Evolutionary conservation across 2,113 vertebrate species (phyloP).

Genomic region (Aplodontia rufa): DNA sequence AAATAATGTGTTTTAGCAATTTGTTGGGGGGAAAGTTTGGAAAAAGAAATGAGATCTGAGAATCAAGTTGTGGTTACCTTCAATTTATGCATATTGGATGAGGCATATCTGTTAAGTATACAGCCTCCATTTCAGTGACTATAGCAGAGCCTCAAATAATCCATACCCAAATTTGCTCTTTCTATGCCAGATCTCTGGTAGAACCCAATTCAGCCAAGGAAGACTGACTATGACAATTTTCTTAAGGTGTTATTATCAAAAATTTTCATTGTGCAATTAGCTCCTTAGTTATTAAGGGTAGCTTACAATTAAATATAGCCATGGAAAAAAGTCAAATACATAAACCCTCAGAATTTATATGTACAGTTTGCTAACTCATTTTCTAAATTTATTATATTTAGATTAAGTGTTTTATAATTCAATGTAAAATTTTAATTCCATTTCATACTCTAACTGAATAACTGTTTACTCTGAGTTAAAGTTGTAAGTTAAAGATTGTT

Average conservation of each 20-base stretch:
- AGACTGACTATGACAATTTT: neutral
- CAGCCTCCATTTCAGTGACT: neutral
- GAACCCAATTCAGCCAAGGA: neutral
- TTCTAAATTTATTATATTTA: neutral
- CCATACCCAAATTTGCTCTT: neutral
- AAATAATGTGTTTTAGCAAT: neutral
- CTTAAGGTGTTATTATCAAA: neutral
- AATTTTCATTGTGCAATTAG: neutral
- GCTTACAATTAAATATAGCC: slow-evolving; percentile 16
- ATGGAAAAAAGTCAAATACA: neutral
- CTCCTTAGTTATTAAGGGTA: neutral
- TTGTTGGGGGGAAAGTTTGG: neutral
- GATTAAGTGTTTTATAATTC: neutral
- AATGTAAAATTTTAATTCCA: neutral
- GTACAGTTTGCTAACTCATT: neutral
- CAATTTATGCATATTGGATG: neutral
- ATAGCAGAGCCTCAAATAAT: neutral
- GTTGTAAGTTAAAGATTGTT: slow-evolving; percentile 17
- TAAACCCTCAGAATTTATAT: neutral
- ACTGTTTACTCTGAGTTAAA: neutral
- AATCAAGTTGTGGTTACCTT: neutral
- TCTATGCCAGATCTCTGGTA: neutral
- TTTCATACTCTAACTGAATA: neutral
- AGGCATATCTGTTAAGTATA: neutral
- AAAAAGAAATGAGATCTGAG: neutral